Percentiles rank a stretch among this genome's conserved stretches.
Conservation (phyloP, 2,888 invertebrate species). For the Pasiphila rectangulata region DNA sequence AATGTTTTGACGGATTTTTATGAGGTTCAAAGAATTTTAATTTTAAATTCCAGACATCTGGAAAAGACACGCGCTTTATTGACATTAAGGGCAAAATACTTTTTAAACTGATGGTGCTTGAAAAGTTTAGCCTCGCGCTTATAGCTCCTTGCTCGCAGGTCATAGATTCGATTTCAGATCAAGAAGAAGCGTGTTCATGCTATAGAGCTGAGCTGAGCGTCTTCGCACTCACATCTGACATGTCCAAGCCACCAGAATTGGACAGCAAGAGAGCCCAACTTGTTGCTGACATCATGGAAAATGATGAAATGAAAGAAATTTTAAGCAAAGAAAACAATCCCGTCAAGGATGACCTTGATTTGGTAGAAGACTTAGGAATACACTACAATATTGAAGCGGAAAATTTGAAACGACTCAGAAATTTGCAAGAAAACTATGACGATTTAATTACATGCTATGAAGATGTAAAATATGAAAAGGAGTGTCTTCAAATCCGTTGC, state of each 20-base stretch:
- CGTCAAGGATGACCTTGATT: slow-evolving; percentile 36
- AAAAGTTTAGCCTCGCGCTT: slow-evolving; percentile 67
- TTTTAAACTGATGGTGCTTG: slow-evolving; percentile 67
- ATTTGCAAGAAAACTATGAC: slow-evolving; percentile 63
- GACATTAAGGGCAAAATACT: slow-evolving; percentile 71
- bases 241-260: slow-evolving; percentile 38
- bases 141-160: slow-evolving; percentile 66
- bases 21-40: too few species aligned
- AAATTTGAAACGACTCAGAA: slow-evolving; percentile 62
- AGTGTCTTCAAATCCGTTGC: slow-evolving; percentile 51
- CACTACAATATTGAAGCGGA: slow-evolving; percentile 54
- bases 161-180: slow-evolving; percentile 22
- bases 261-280: slow-evolving; percentile 66
- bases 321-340: slow-evolving; percentile 50
- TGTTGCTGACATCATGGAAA: slow-evolving; percentile 70
- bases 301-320: slow-evolving; percentile 70
- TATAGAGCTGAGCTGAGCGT: slow-evolving; percentile 50
- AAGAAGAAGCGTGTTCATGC: slow-evolving; percentile 49
- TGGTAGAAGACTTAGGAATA: slow-evolving; percentile 36
- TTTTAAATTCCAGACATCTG: slow-evolving; percentile 51
- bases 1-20: too few species aligned
- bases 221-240: slow-evolving; percentile 53
- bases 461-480: slow-evolving; percentile 60
- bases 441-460: slow-evolving; percentile 65
- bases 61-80: slow-evolving; percentile 60